Evolutionary conservation across 2,888 invertebrate species (phyloP).

Genomic region (Microplitis manilae): DNA sequence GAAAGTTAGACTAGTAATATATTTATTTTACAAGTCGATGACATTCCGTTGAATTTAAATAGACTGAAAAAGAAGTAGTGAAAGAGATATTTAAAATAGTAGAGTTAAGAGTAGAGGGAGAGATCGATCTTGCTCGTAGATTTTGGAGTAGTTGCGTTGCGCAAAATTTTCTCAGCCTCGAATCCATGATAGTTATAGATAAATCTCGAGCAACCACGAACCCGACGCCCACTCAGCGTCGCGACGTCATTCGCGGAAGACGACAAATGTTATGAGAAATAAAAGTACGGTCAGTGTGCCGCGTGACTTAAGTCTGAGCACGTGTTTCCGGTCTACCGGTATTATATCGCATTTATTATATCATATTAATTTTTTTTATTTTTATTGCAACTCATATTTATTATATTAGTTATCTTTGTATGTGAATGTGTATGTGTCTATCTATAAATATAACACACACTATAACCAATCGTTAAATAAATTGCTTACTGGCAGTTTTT

Average conservation of each 20-base stretch:
- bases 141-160: not conserved
- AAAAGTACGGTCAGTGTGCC: conserved; percentile 56
- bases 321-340: conserved; percentile 55
- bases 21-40: too few species aligned
- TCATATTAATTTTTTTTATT: conserved; percentile 2
- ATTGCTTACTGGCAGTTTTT: not conserved
- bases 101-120: not conserved
- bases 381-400: not conserved
- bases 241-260: conserved; percentile 40
- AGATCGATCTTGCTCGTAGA: not conserved
- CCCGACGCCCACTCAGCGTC: conserved; percentile 48
- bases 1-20: too few species aligned
- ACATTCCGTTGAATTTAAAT: too few species aligned
- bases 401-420: too few species aligned
- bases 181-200: not conserved
- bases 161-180: not conserved
- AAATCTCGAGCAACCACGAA: conserved; percentile 10
- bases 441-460: not conserved
- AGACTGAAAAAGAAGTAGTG: too few species aligned
- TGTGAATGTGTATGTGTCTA: not conserved
- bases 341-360: not conserved
- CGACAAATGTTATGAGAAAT: conserved; percentile 30
- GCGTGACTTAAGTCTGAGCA: conserved; percentile 54
- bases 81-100: too few species aligned
- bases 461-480: not conserved